phyloP scores from a whole-genome alignment of 2,888 invertebrate species.

The Julus scanicus region DNA sequence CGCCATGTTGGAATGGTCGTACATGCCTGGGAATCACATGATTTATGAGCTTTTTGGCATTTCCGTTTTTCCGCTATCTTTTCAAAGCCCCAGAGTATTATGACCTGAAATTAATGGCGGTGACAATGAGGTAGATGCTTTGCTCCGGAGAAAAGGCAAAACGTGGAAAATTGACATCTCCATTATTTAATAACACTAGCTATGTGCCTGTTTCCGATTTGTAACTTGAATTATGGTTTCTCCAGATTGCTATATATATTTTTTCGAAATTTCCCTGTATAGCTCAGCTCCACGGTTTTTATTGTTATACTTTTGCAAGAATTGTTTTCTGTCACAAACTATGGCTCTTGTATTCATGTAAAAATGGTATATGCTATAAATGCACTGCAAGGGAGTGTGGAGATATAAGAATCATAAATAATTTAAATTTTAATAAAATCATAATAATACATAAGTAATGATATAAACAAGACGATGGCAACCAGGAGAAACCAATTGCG shows the following conservation, averaged over 20 bases:
- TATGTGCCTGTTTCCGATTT: background rate
- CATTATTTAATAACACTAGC: background rate
- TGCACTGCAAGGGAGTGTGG: background rate
- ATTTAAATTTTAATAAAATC: background rate
- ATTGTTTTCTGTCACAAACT: no score
- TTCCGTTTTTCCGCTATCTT: constrained; percentile 38
- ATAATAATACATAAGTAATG: background rate
- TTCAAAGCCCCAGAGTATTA: background rate
- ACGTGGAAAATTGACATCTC: constrained; percentile 32
- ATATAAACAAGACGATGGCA: background rate
- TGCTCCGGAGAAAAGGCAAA: constrained; percentile 14
- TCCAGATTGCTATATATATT: background rate
- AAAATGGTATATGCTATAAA: no score
- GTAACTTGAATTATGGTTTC: background rate
- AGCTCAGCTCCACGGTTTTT: background rate
- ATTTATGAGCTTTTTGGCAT: constrained; percentile 43
- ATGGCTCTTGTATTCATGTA: no score
- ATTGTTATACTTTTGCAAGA: background rate
- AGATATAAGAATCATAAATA: background rate
- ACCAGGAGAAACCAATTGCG: background rate
- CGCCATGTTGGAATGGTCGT: background rate
- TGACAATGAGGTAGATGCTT: constrained; percentile 25
- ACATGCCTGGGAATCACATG: background rate
- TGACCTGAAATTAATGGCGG: constrained; percentile 22
- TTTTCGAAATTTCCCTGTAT: background rate